These are phyloP conservation scores for Cirrhinus mrigala DNA, from an alignment of 2,797 vertebrate species.

Conservation along the genomic window DNA sequence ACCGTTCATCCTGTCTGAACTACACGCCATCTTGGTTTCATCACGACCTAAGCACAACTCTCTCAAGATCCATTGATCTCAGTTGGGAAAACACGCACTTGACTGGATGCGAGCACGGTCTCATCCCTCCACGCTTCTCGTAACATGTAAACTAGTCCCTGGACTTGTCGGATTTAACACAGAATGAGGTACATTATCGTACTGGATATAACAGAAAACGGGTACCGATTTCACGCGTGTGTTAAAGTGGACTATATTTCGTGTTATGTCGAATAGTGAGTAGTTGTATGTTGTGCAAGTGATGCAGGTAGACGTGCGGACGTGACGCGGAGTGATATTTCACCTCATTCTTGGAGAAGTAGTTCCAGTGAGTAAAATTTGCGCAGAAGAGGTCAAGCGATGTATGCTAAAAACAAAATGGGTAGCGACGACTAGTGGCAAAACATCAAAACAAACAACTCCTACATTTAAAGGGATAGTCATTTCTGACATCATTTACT, in stretches of 20 bases:
- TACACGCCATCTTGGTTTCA: conserved; percentile 86
- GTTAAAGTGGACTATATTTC: neutral
- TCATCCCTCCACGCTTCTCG: conserved; percentile 55
- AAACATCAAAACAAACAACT: neutral
- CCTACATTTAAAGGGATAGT: neutral
- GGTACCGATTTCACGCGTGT: neutral
- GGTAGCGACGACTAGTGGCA: conserved; percentile 36
- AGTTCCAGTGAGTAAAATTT: conserved; percentile 55
- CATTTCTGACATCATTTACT: conserved; percentile 1
- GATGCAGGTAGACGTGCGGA: conserved; percentile 57
- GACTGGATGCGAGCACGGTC: conserved; percentile 49
- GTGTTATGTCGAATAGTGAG: neutral
- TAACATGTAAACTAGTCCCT: conserved; percentile 59
- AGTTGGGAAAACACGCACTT: conserved; percentile 46
- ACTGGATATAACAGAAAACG: neutral
- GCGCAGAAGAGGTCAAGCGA: conserved; percentile 54
- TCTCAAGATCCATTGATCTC: conserved; percentile 60
- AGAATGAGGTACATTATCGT: neutral
- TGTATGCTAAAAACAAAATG: neutral
- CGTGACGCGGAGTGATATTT: conserved; percentile 64
- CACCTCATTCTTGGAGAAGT: conserved; percentile 54
- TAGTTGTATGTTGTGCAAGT: conserved; percentile 34
- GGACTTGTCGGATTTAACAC: conserved; percentile 20
- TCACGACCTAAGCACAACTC: conserved; percentile 81
- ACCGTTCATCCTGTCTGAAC: conserved; percentile 79